Evolutionary conservation across 2,797 vertebrate species (phyloP).

Genomic region (Coluber constrictor): DNA sequence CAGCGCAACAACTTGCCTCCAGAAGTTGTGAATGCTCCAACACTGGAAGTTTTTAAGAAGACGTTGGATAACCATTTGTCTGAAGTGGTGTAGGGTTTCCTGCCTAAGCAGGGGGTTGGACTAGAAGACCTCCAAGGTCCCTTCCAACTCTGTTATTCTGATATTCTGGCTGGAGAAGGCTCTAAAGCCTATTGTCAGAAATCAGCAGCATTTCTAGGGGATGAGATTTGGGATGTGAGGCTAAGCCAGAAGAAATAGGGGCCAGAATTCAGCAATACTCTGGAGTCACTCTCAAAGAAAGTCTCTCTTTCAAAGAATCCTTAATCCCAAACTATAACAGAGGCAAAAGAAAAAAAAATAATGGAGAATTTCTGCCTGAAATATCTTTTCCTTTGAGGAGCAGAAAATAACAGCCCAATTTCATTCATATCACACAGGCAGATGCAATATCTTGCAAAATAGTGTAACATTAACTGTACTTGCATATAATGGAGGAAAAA

Average conservation of each 20-base stretch:
- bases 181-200: neutral
- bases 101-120: neutral
- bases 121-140: neutral
- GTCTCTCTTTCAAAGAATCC: neutral
- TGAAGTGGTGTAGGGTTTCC: neutral
- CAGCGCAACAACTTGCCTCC: neutral
- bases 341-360: neutral
- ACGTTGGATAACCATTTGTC: neutral
- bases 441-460: neutral
- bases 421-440: neutral
- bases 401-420: neutral
- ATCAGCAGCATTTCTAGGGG: neutral
- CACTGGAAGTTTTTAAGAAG: neutral
- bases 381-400: neutral
- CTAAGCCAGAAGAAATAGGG: neutral
- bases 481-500: neutral
- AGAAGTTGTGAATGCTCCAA: neutral
- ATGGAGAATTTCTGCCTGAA: neutral
- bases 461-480: neutral
- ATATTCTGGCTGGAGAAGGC: neutral
- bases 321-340: neutral
- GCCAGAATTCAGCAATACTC: neutral
- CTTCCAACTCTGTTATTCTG: neutral
- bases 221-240: neutral
- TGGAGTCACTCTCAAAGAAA: neutral